Evolutionary conservation across 2,888 invertebrate genomes (phyloP), one percentile per base, ranked within the genome.

Genomic region (Icerya purchasi): DNA sequence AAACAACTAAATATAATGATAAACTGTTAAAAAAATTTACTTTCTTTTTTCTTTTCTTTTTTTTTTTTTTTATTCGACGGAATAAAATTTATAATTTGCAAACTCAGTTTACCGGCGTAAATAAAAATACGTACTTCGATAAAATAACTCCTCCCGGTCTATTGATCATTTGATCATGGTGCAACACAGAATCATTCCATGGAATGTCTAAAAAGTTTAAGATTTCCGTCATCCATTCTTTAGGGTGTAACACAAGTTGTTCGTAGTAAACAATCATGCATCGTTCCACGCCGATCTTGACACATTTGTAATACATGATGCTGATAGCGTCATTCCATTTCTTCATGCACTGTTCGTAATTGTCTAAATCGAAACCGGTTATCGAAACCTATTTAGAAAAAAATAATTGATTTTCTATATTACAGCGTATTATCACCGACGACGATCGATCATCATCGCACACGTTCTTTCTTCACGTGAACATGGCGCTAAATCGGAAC

Each of bases 291-390:
- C 68, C 68, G 20, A 69, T 66, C 14, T 63, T 81, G 67, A 80
- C 80, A 75, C 96, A 96, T 76, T 94, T 92, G 68, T 82, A 80
- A 74, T 90, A 84, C 97, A 98, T 98, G 62, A 85, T 78, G 72
- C 87, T 84, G 70, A 92, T 90, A 50, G 93, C 93, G 69, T 83
- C 83, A 75, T 96, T 97, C 97, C 98, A 98, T 75, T 93, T 93
- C 67, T 79, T 82, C 75, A 98, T 77, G 73, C 96, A 96, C 74
- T 94, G 91, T 63, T 91, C 81, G 75, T 91, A 94, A 73, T 85
- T 88, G 66, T 81, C 81, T 72, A 97, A 76, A 76, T 97, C 93
- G 76, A 98, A 98, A 54, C 94, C 96, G 19, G 87, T 86, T 69
- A 90, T 89, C 49, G 83, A 83, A 55, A 83, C 80, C 78, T n/a